Conservation (phyloP, 2,113 vertebrate species). For the Dasypus novemcinctus region DNA sequence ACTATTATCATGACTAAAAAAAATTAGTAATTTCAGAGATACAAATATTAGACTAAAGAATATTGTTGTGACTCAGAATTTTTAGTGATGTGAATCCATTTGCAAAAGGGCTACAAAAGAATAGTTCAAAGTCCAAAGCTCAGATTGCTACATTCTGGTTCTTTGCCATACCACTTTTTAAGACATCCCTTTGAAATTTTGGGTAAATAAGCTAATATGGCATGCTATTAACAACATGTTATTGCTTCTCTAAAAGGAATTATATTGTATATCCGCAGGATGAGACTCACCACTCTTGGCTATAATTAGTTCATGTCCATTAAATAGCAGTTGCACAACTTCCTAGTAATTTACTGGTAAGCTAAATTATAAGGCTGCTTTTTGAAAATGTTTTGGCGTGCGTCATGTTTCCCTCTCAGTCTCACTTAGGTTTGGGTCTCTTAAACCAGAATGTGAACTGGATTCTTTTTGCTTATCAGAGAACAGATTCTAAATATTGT, state of each 20-base stretch:
- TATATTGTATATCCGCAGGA: constrained; percentile 47
- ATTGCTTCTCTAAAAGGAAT: constrained; percentile 64
- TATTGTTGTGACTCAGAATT: neutral
- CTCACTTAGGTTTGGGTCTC: neutral
- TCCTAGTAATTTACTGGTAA: constrained; percentile 75
- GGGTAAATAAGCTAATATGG: neutral
- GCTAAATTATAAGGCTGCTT: constrained; percentile 59
- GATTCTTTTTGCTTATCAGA: neutral
- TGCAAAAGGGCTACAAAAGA: neutral
- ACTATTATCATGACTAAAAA: neutral
- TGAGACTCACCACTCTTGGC: constrained; percentile 26
- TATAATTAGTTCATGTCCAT: constrained; percentile 74
- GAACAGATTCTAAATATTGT: neutral
- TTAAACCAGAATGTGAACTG: neutral
- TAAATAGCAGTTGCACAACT: constrained; percentile 74
- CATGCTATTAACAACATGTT: neutral
- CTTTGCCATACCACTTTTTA: neutral
- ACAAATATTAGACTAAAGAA: neutral
- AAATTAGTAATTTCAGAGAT: neutral
- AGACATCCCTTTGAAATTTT: constrained; percentile 17
- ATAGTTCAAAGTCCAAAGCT: neutral
- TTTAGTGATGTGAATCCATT: neutral
- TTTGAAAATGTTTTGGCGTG: constrained; percentile 25
- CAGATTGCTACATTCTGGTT: neutral
- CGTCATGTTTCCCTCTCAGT: neutral